A percentile compares a stretch with the other conserved stretches of the same genome.
These are phyloP conservation scores for Scatophagus argus DNA, from an alignment of 2,113 vertebrate genomes.

Conservation along the genomic window DNA sequence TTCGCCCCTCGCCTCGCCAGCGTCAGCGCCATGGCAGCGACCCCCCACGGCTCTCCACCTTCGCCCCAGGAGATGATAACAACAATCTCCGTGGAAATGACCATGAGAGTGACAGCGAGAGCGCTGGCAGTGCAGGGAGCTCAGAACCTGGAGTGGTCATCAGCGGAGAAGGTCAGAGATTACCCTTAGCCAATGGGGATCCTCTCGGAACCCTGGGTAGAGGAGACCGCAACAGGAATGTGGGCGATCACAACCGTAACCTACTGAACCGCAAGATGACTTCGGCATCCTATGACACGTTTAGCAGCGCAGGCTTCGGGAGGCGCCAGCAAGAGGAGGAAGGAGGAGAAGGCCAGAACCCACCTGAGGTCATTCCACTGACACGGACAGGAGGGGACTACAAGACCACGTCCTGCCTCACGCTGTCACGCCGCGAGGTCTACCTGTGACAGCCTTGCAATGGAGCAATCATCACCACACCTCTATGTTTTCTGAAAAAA, in stretches of 20 bases:
- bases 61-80: slow-evolving; percentile 81
- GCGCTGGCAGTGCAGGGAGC: slow-evolving; percentile 78
- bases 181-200: slow-evolving; percentile 80
- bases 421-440: slow-evolving; percentile 83
- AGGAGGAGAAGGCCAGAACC: slow-evolving; percentile 73
- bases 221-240: slow-evolving; percentile 82
- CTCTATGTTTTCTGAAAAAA: slow-evolving; percentile 29
- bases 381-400: slow-evolving; percentile 84
- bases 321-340: slow-evolving; percentile 79
- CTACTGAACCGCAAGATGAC: slow-evolving; percentile 87
- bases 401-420: slow-evolving; percentile 86
- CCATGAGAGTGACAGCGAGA: slow-evolving; percentile 83
- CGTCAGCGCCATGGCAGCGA: slow-evolving; percentile 81
- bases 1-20: slow-evolving; percentile 77
- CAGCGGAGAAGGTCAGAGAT: slow-evolving; percentile 77
- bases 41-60: slow-evolving; percentile 82
- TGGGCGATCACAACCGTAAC: slow-evolving; percentile 86
- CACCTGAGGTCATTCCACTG: slow-evolving; percentile 83
- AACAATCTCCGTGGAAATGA: slow-evolving; percentile 84
- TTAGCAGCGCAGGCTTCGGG: slow-evolving; percentile 83
- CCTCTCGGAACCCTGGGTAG: slow-evolving; percentile 79
- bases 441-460: slow-evolving; percentile 80
- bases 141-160: slow-evolving; percentile 71
- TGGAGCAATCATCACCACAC: slow-evolving; percentile 34
- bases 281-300: slow-evolving; percentile 85